Evolutionary conservation across 1,140 invertebrate species (phyloP), one percentile per base, ranked within the genome.

Genomic region (Campodea augens): DNA sequence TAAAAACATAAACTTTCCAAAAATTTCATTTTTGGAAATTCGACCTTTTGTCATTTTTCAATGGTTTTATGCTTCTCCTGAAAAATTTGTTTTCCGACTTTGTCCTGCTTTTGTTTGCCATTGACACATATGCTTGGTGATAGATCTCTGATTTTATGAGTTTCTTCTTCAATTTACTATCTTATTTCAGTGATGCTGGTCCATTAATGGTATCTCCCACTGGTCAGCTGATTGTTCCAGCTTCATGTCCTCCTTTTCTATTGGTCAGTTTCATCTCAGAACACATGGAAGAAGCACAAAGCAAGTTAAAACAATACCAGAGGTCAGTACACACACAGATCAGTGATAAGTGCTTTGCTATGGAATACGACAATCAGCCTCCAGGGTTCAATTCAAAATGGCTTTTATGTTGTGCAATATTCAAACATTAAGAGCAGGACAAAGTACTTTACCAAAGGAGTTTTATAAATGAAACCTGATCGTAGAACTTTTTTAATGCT

Each of bases 121-220:
- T n/a, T n/a, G n/a, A n/a, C n/a, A n/a, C n/a, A n/a, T n/a, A n/a
- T n/a, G n/a, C n/a, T n/a, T n/a, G n/a, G n/a, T n/a, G n/a, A n/a
- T n/a, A n/a, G n/a, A n/a, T n/a, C n/a, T n/a, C n/a, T n/a, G n/a
- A n/a, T n/a, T n/a, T n/a, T n/a, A n/a, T n/a, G n/a, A n/a, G n/a
- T n/a, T n/a, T n/a, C n/a, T n/a, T n/a, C n/a, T n/a, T n/a, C n/a
- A n/a, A n/a, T 7, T 7, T 15, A 10, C 27, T 10, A 10, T 32
- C 27, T 10, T 15, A 32, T 67, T 69, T 25, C 57, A 86, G 82
- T 18, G 86, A 88, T 63, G 80, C 86, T 15, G 86, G 87, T 2
- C 87, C 87, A 0, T 57, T 93, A 32, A 90, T 89, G 83, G 70
- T 92, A n/a, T 87, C 84, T 5, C 85, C 85, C 1, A 89, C 82